These are phyloP conservation scores for Bombyx huttoni DNA, from an alignment of 2,888 invertebrate genomes.

Conservation along the genomic window DNA sequence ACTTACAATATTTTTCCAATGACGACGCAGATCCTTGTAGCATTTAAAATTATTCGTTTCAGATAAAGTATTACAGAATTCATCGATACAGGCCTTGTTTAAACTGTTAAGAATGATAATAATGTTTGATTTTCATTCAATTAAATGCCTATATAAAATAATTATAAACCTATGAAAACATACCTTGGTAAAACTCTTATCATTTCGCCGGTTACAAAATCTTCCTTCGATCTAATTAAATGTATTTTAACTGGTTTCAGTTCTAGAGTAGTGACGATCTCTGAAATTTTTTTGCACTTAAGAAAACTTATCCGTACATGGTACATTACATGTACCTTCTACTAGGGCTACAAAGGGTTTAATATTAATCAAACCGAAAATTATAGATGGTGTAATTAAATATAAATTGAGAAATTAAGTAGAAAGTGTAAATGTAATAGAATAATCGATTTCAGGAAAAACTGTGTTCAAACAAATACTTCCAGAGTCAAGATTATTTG, in stretches of 20 bases:
- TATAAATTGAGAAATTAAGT: no score
- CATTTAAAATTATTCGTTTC: slow-evolving; percentile 37
- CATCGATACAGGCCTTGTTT: slow-evolving; percentile 47
- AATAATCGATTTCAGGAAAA: no score
- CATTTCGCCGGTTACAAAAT: slow-evolving; percentile 37
- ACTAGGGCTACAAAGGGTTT: no score
- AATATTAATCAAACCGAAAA: no score
- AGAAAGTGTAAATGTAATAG: no score
- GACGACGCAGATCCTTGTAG: slow-evolving; percentile 61
- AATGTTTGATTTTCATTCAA: no score
- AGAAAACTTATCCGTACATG: no score
- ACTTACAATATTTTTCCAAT: slow-evolving; percentile 70
- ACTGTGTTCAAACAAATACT: no score
- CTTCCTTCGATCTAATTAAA: slow-evolving; percentile 28
- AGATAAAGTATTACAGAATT: slow-evolving; percentile 29
- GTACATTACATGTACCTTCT: no score
- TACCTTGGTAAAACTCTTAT: slow-evolving; percentile 55
- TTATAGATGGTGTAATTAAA: no score
- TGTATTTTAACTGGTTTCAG: slow-evolving; percentile 46
- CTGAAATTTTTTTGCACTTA: slow-evolving; percentile 14
- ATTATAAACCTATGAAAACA: neutral
- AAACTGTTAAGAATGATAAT: slow-evolving; percentile 26
- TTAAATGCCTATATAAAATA: no score
- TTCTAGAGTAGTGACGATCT: slow-evolving; percentile 23
- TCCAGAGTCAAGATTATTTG: no score